These are phyloP conservation scores for Aleadryas rufinucha DNA, from an alignment of 2,113 vertebrate species.

Conservation along the genomic window DNA sequence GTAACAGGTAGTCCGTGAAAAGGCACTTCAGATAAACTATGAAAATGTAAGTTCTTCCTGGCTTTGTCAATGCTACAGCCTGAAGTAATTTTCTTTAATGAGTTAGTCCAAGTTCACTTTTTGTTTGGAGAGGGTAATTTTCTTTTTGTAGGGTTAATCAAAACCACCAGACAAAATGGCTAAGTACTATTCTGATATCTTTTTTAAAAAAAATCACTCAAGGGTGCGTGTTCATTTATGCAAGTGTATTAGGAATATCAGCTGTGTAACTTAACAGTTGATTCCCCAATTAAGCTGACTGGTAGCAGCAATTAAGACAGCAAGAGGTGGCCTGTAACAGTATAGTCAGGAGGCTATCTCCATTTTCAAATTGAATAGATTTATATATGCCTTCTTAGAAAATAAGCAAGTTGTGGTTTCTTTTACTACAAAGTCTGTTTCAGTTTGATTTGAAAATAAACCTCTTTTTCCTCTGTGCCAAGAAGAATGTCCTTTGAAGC, in stretches of 20 bases:
- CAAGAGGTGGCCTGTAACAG: background rate
- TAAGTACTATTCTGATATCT: background rate
- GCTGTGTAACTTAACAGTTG: background rate
- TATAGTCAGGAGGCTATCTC: background rate
- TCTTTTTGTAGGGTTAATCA: background rate
- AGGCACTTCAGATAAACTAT: background rate
- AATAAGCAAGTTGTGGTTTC: background rate
- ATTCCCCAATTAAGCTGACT: background rate
- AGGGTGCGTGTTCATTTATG: background rate
- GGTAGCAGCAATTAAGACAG: background rate
- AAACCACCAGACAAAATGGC: background rate
- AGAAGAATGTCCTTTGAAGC: background rate
- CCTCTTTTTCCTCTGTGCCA: background rate
- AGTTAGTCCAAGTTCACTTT: background rate
- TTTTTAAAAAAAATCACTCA: background rate
- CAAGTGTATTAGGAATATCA: background rate
- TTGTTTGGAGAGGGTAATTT: background rate
- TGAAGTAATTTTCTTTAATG: background rate
- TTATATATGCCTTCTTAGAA: background rate
- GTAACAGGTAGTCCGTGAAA: background rate
- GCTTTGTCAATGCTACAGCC: background rate
- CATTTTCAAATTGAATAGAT: background rate
- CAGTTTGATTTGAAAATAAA: background rate
- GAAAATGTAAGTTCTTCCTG: background rate
- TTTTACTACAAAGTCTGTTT: background rate